Conservation (phyloP, 2,888 invertebrate species). For the Cheilosia pagana region DNA sequence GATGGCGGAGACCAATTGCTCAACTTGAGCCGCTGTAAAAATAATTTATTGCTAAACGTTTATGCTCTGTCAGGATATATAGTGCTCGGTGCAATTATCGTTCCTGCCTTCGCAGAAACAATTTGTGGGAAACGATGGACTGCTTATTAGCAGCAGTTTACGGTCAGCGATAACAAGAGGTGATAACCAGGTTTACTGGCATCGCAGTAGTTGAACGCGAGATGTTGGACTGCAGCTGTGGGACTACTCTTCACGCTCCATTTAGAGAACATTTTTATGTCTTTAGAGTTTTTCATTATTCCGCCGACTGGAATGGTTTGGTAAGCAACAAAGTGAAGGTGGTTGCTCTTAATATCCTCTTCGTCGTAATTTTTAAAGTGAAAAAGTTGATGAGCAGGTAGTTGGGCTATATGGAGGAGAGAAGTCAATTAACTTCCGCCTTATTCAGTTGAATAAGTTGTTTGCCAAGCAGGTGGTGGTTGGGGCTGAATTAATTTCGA, state of each 20-base stretch:
- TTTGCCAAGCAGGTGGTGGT: no score
- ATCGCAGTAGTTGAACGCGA: background rate
- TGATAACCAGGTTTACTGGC: conserved; percentile 6
- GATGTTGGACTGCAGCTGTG: background rate
- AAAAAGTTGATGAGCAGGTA: no score
- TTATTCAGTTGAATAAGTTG: no score
- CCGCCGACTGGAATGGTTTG: background rate
- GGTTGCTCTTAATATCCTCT: background rate
- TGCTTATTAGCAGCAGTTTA: conserved; percentile 3
- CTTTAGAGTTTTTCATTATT: background rate
- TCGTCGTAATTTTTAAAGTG: no score
- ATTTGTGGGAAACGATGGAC: background rate
- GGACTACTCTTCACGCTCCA: background rate
- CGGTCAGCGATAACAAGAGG: conserved; percentile 6
- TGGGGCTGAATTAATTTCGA: no score
- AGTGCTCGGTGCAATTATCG: background rate
- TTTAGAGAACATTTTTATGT: background rate
- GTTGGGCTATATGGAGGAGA: no score
- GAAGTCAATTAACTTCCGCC: no score
- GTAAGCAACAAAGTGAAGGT: background rate
- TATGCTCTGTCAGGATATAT: background rate
- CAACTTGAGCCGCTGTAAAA: conserved; percentile 20
- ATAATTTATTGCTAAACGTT: conserved; percentile 28
- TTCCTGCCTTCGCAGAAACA: background rate
- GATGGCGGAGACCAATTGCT: background rate